A percentile compares a stretch with the other conserved stretches of the same genome.
phyloP scores from a whole-genome alignment of 2,797 vertebrate species.

The Gastrophryne carolinensis region DNA sequence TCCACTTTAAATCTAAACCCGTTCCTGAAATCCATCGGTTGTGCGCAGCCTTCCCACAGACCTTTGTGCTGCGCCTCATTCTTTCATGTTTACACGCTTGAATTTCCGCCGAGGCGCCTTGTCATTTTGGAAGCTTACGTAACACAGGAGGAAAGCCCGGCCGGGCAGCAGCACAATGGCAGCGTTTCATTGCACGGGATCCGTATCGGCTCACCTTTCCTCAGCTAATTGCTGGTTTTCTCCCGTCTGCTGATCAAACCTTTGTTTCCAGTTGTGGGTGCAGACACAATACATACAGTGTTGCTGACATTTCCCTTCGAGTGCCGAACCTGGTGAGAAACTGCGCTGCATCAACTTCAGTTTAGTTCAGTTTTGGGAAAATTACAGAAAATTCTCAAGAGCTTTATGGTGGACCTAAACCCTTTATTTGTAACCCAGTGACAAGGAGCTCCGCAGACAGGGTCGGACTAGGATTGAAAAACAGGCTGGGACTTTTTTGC shows the following conservation, averaged over 20 bases:
- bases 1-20: too few species aligned
- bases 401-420: too few species aligned
- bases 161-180: background rate
- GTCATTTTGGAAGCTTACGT: background rate
- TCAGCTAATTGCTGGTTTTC: background rate
- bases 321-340: conserved; percentile 1
- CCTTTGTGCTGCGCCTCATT: too few species aligned
- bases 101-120: background rate
- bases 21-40: too few species aligned
- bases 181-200: background rate
- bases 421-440: too few species aligned
- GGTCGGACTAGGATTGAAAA: too few species aligned
- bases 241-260: background rate
- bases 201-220: background rate
- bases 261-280: background rate
- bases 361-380: background rate
- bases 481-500: too few species aligned
- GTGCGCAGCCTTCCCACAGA: too few species aligned
- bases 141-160: background rate
- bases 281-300: background rate
- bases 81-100: too few species aligned
- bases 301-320: conserved; percentile 4
- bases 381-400: background rate
- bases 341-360: background rate
- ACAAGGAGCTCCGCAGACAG: too few species aligned